phyloP scores from a whole-genome alignment of 2,797 vertebrate genomes.

The Lacerta agilis region DNA sequence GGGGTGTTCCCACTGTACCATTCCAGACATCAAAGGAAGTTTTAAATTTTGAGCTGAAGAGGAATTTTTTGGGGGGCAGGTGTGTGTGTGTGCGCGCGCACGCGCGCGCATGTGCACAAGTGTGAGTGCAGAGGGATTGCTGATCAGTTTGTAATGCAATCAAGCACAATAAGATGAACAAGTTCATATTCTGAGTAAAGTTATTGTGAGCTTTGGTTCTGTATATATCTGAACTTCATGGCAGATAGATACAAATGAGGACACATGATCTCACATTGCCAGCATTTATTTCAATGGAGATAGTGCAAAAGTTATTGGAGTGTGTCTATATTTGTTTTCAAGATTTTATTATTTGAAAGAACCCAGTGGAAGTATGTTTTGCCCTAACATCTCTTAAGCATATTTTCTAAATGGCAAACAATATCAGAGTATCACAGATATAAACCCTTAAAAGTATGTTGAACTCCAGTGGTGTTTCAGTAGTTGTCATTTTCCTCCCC shows the following conservation, averaged over 20 bases:
- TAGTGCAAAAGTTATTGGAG: background rate
- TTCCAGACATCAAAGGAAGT: background rate
- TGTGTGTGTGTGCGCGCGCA: fast-evolving
- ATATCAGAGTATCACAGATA: background rate
- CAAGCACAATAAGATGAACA: background rate
- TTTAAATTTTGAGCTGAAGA: background rate
- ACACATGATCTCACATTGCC: too few species aligned
- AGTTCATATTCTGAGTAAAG: too few species aligned
- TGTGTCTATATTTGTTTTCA: constrained; percentile 37
- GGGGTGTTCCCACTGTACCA: background rate
- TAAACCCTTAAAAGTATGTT: background rate
- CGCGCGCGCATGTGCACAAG: too few species aligned
- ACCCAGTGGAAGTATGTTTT: constrained; percentile 56
- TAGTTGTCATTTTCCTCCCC: background rate
- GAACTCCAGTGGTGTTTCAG: background rate
- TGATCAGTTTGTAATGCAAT: background rate
- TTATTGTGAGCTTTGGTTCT: too few species aligned
- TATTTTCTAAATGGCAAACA: background rate
- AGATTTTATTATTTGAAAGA: constrained; percentile 51
- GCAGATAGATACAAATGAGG: too few species aligned
- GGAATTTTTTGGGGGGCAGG: background rate
- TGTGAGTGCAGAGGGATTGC: background rate
- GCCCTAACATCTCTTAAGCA: constrained; percentile 32
- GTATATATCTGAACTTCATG: too few species aligned
- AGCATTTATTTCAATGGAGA: background rate